These are phyloP conservation scores for Scomber scombrus DNA, from an alignment of 2,113 vertebrate species.

Conservation along the genomic window DNA sequence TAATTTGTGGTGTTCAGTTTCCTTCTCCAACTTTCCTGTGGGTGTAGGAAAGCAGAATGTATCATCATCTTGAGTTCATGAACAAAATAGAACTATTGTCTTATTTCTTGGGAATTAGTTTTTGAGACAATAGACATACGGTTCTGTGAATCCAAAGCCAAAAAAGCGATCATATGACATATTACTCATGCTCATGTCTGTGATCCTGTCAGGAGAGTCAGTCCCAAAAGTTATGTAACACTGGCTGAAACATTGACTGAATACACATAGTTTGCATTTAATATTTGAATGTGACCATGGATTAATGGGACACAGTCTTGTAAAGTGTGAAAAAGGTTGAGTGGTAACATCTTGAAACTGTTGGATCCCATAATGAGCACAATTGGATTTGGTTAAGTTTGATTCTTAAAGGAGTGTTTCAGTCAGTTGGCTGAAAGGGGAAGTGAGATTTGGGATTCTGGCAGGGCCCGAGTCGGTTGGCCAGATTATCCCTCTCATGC, in stretches of 20 bases:
- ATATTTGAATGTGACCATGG: background rate
- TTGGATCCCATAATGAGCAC: slow-evolving; percentile 36
- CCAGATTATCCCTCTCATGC: slow-evolving; percentile 95
- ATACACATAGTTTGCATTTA: background rate
- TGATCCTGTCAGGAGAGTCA: background rate
- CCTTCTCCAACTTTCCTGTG: too few species aligned
- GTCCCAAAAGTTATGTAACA: slow-evolving; percentile 7
- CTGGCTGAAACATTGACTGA: background rate
- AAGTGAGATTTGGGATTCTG: slow-evolving; percentile 96
- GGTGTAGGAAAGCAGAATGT: too few species aligned
- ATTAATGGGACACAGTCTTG: slow-evolving; percentile 13
- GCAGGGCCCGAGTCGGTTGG: slow-evolving; percentile 88
- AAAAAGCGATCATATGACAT: background rate
- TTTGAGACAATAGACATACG: too few species aligned
- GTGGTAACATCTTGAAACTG: background rate
- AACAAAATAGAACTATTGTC: too few species aligned
- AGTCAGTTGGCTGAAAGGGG: slow-evolving; percentile 84
- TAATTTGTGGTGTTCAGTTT: too few species aligned
- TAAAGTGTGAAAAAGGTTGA: slow-evolving; percentile 5
- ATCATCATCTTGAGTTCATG: too few species aligned
- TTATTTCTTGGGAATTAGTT: too few species aligned
- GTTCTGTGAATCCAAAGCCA: background rate
- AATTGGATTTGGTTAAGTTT: slow-evolving; percentile 33
- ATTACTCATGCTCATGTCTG: background rate
- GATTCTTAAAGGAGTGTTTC: slow-evolving; percentile 64